phyloP scores from a whole-genome alignment of 2,888 invertebrate species.

The Aphrophora alni region DNA sequence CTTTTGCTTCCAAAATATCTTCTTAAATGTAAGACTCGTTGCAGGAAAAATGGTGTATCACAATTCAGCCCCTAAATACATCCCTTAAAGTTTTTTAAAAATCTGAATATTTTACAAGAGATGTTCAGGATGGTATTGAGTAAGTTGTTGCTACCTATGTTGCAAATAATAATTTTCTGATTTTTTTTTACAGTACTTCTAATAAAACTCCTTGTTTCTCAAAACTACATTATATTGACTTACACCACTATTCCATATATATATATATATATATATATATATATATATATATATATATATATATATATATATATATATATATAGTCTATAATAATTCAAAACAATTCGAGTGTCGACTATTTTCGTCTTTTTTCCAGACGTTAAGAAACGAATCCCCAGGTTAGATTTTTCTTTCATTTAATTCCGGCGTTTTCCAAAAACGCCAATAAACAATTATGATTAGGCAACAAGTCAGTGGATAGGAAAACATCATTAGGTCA shows the following conservation, averaged over 20 bases:
- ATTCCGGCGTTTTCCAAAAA: too few relatives aligned
- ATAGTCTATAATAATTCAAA: too few relatives aligned
- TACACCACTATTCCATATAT: not conserved
- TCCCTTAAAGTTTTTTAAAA: not conserved
- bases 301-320: too few relatives aligned
- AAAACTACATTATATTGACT: not conserved
- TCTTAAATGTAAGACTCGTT: not conserved
- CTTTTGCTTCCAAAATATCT: not conserved
- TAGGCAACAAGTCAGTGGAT: too few relatives aligned
- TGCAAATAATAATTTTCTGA: not conserved
- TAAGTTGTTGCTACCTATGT: not conserved
- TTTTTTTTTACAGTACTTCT: not conserved
- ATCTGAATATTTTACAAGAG: not conserved
- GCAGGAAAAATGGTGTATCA: not conserved
- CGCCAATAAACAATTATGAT: too few relatives aligned
- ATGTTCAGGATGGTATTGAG: not conserved
- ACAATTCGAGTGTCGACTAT: too few relatives aligned
- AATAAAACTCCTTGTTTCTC: not conserved
- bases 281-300: too few relatives aligned
- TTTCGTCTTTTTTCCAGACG: too few relatives aligned
- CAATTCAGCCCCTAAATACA: not conserved
- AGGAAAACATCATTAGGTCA: too few relatives aligned
- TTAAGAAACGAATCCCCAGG: too few relatives aligned
- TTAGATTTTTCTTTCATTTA: too few relatives aligned
- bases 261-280: too few relatives aligned